Conservation (phyloP, 2,113 vertebrate species). For the Chaetodon trifascialis region DNA sequence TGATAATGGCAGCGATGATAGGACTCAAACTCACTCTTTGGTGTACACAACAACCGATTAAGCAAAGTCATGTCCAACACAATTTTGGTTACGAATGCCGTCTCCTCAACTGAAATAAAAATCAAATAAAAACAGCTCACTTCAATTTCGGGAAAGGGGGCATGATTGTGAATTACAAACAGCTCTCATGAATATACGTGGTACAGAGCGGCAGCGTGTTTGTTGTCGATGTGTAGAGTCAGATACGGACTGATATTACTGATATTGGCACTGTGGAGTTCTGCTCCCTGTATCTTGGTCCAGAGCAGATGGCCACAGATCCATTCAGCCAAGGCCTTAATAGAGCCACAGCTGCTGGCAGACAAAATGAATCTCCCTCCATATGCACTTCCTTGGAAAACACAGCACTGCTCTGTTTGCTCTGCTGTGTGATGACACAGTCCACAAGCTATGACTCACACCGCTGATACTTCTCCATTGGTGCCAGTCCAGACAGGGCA, state of each 20-base stretch:
- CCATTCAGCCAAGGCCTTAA: slow-evolving; percentile 78
- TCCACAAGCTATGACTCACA: slow-evolving; percentile 55
- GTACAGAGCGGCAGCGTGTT: slow-evolving; percentile 1
- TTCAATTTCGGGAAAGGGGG: not conserved
- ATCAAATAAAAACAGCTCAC: not conserved
- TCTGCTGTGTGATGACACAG: slow-evolving; percentile 49
- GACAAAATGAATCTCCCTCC: slow-evolving; percentile 83
- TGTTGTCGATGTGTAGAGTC: slow-evolving; percentile 36
- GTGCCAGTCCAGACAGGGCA: slow-evolving; percentile 10
- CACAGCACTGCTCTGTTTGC: slow-evolving; percentile 57
- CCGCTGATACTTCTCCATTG: not conserved
- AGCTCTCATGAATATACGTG: not conserved
- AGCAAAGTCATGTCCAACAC: not conserved
- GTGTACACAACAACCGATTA: not conserved
- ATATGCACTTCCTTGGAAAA: slow-evolving; percentile 78
- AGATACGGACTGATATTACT: slow-evolving; percentile 61
- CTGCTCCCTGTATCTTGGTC: slow-evolving; percentile 69
- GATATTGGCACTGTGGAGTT: slow-evolving; percentile 48
- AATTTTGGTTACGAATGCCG: not conserved
- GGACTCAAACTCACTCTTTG: not conserved
- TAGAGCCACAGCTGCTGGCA: slow-evolving; percentile 81
- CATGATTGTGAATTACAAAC: not conserved
- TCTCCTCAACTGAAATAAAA: not conserved
- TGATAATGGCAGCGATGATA: not conserved
- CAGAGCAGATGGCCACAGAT: slow-evolving; percentile 80